A percentile compares a stretch with the other conserved stretches of the same genome.
These are phyloP conservation scores for Hyperoplus lanceolatus DNA, from an alignment of 2,797 vertebrate genomes.

Conservation along the genomic window DNA sequence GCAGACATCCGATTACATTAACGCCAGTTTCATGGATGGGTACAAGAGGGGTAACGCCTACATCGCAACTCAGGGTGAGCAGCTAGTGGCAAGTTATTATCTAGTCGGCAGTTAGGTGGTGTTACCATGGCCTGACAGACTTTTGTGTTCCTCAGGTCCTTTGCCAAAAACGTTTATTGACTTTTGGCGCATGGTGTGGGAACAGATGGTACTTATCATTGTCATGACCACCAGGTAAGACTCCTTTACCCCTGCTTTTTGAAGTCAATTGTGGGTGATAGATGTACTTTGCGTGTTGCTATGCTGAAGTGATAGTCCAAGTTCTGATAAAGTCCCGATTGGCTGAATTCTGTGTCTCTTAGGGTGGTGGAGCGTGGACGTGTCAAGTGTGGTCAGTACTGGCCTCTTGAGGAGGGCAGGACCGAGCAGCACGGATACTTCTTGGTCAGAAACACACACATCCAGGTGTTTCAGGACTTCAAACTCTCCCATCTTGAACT, in stretches of 20 bases:
- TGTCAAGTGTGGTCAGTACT: slow-evolving; percentile 91
- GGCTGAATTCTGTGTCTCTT: slow-evolving; percentile 30
- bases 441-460: slow-evolving; percentile 84
- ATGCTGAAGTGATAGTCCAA: background rate
- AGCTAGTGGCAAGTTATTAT: background rate
- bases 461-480: slow-evolving; percentile 90
- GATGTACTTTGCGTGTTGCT: background rate
- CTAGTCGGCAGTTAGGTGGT: no score
- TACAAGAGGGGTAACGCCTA: slow-evolving; percentile 89
- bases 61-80: slow-evolving; percentile 91
- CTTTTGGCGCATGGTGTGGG: slow-evolving; percentile 93
- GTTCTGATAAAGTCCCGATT: background rate
- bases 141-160: slow-evolving; percentile 82
- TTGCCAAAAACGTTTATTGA: slow-evolving; percentile 90
- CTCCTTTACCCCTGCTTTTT: slow-evolving; percentile 2
- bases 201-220: slow-evolving; percentile 90
- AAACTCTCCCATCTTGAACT: slow-evolving; percentile 88
- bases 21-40: slow-evolving; percentile 92
- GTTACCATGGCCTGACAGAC: background rate
- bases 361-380: slow-evolving; percentile 90
- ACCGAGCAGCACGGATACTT: slow-evolving; percentile 88
- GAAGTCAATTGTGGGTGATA: background rate
- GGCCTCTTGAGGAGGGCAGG: slow-evolving; percentile 87
- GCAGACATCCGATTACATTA: slow-evolving; percentile 90
- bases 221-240: slow-evolving; percentile 92